Conservation (phyloP, 1,140 invertebrate species). For the Meloidogyne exigua region DNA sequence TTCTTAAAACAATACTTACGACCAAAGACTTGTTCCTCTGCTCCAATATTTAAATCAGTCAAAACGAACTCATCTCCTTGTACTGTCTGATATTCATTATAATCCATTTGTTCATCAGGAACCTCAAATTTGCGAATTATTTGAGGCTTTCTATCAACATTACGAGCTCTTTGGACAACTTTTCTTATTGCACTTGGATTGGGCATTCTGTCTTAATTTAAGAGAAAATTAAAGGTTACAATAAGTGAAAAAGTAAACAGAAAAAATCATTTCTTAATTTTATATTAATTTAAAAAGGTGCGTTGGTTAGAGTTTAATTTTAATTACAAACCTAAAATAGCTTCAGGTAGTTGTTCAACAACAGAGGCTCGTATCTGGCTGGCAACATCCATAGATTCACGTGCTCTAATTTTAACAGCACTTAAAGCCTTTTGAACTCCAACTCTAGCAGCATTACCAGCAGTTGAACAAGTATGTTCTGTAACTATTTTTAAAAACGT, state of each 20-base stretch:
- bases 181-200: not conserved
- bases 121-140: not conserved
- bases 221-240: too few relatives aligned
- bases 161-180: not conserved
- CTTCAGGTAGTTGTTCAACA: not conserved
- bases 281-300: too few relatives aligned
- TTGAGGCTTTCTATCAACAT: not conserved
- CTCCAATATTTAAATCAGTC: not conserved
- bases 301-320: too few relatives aligned
- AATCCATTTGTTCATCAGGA: not conserved
- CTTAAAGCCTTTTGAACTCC: not conserved
- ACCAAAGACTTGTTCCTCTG: not conserved
- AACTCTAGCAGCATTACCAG: constrained; percentile 1
- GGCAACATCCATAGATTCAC: not conserved
- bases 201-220: not conserved
- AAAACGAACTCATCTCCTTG: not conserved
- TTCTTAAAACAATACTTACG: not conserved
- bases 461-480: not conserved
- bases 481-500: not conserved
- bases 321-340: not conserved
- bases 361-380: not conserved
- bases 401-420: not conserved
- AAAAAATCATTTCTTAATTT: too few relatives aligned
- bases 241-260: too few relatives aligned
- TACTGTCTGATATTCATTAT: not conserved